A percentile compares a stretch with the other conserved stretches of the same genome.
phyloP scores from a whole-genome alignment of 2,113 vertebrate species.

The Peromyscus leucopus region DNA sequence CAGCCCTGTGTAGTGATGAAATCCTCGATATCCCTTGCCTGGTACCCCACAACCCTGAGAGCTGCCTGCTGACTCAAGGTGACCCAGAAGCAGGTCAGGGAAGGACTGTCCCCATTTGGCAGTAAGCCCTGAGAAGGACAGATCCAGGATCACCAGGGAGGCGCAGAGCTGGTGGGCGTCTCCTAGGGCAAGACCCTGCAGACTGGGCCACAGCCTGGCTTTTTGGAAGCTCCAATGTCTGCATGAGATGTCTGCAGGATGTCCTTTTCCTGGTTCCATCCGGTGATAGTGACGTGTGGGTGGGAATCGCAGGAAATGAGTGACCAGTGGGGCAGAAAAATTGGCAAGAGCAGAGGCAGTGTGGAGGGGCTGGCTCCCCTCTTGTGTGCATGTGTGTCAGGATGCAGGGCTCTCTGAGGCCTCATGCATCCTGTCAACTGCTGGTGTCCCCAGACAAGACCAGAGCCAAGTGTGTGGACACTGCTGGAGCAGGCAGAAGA shows the following conservation, averaged over 20 bases:
- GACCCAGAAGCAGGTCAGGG: background rate
- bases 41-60: background rate
- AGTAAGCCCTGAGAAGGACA: background rate
- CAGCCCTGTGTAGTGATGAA: background rate
- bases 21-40: background rate
- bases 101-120: background rate
- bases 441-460: rapidly evolving
- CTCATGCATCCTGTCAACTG: background rate
- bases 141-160: background rate
- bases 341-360: background rate
- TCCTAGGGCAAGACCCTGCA: background rate
- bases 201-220: background rate
- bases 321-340: slow-evolving; percentile 13
- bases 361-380: background rate
- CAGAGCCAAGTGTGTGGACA: background rate
- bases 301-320: slow-evolving; percentile 31
- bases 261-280: slow-evolving; percentile 52
- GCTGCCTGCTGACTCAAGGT: background rate
- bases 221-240: background rate
- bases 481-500: background rate
- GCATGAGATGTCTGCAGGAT: background rate
- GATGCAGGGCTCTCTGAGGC: background rate
- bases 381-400: background rate
- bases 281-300: background rate
- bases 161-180: background rate